phyloP scores from a whole-genome alignment of 2,888 invertebrate genomes.

The Drosophila mayaguana region DNA sequence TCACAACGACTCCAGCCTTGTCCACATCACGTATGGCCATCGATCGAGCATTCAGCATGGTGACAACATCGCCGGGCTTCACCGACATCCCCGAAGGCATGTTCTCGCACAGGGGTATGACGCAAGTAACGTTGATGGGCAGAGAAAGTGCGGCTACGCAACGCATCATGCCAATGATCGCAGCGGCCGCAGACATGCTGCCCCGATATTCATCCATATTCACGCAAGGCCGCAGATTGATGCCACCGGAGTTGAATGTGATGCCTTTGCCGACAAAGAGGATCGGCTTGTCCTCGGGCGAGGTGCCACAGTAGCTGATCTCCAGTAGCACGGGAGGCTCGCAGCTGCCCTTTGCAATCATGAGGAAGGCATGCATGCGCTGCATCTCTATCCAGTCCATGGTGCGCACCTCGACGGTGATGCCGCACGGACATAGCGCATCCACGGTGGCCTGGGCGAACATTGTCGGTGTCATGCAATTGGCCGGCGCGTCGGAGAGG shows the following conservation, averaged over 20 bases:
- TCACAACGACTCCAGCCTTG: slow-evolving; percentile 91
- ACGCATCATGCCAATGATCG: slow-evolving; percentile 86
- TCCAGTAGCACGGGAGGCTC: slow-evolving; percentile 87
- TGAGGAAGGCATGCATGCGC: slow-evolving; percentile 86
- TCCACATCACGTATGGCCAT: slow-evolving; percentile 86
- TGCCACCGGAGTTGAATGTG: slow-evolving; percentile 86
- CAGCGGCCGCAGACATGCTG: slow-evolving; percentile 88
- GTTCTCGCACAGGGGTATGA: slow-evolving; percentile 85
- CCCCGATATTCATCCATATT: slow-evolving; percentile 85
- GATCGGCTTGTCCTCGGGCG: slow-evolving; percentile 85
- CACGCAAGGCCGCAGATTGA: slow-evolving; percentile 72
- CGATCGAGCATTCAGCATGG: slow-evolving; percentile 86
- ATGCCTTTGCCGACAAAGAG: slow-evolving; percentile 87
- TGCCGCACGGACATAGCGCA: slow-evolving; percentile 87
- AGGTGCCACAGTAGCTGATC: slow-evolving; percentile 86
- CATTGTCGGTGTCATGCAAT: slow-evolving; percentile 90
- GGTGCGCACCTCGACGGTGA: slow-evolving; percentile 85
- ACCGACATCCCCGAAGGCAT: slow-evolving; percentile 87
- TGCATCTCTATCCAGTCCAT: slow-evolving; percentile 87
- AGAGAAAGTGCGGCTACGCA: slow-evolving; percentile 86
- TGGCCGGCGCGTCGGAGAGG: slow-evolving; percentile 90
- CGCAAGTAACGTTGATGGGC: slow-evolving; percentile 86
- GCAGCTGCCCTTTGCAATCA: slow-evolving; percentile 85
- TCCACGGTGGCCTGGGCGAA: slow-evolving; percentile 89
- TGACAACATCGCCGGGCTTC: slow-evolving; percentile 86